Base-by-base conservation (phyloP, 2,888 invertebrate genomes). In the Noctua pronuba region DNA sequence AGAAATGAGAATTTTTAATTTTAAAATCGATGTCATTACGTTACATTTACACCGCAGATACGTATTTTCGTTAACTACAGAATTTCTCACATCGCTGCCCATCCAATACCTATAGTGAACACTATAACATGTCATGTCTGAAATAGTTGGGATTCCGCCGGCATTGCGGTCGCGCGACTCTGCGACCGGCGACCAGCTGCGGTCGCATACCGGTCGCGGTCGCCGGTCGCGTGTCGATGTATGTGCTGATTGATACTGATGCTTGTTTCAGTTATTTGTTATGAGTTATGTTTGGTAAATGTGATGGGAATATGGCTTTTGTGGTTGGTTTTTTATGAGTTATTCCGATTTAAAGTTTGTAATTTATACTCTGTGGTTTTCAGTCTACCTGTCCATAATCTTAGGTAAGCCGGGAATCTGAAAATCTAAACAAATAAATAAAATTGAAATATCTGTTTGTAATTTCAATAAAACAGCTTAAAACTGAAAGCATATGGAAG, bases 121-220 rank as follows among this genome's bases (percentile, higher is more conserved):
- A 67, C 52, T 41, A 49, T 16, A 24, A 28, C 28, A 68, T 13
- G 46, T 35, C 10, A 80, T 65, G 44, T 69, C 66, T 82, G 62
- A 68, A 75, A 86, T 86, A 38, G 66, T 77, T 77, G 74, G 79
- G 38, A 88, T 88, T 65, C 87, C 81, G 66, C 68, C 60, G 44
- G 35, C 72, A 52, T 13, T 78, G 87, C 55, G 88, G 81, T 81
- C 24, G 60, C 35, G 62, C 44, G 64, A 60, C 31, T 41, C 38
- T 65, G 65, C 65, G 65, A n/a, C n/a, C 21, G 58, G 70, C 64
- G 60, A 72, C 72, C 52, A 49, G 60, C 58, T 79, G 88, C 38
- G 88, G 88, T 86, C 62, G 73, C 84, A 88, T 88, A 76, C 88
- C 88, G n/a, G 13, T 38, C 69, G 75, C 60, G 77, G 79, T 78